Base-by-base conservation (phyloP, 2,113 vertebrate species). In the Puma concolor region DNA sequence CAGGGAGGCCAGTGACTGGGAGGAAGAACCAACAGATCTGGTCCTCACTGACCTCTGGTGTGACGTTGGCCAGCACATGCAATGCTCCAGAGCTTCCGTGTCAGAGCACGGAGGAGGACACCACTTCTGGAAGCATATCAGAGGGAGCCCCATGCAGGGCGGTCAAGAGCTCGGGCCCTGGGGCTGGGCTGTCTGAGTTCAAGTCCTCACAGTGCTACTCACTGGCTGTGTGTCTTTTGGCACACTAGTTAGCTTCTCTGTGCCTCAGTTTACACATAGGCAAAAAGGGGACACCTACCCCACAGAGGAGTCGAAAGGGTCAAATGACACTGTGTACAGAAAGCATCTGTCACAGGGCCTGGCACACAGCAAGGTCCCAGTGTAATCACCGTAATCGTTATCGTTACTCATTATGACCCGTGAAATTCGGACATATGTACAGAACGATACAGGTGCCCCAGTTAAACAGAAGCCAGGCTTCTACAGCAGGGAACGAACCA, bases 341-440 rank as follows among this genome's bases (percentile, higher is more conserved):
- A 33, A 21, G 44, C 36, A 27, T 21, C 1, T 48, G 50, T 52
- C 27, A 6, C 0, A 0, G 91, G 14, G 31, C 21, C 92, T 23
- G 27, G 7, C 52, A 50, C 11, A 21, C 0, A 21, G 31, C 87
- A 36, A 52, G 1, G 33, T n/a, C 4, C 36, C 31, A 1, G 1
- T 0, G 16, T 17, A 52, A 86, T 13, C 83, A n/a, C 52, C 0
- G 0, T 16, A 1, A 15, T 33, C 21, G 17, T 36, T 2, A 44
- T 16, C 8, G 36, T 5, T 74, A 38, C 63, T 33, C 69, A 7
- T n/a, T 17, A 13, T 1, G 44, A 48, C 3, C 27, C 31, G 31
- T 3, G 21, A 4, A 91, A 77, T 5, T 21, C 38, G 15, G 33
- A 52, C 44, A 12, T 33, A 27, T 23, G 21, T 1, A 38, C 31